These are phyloP conservation scores for Zosterops lateralis DNA, from an alignment of 2,113 vertebrate genomes.

Conservation along the genomic window DNA sequence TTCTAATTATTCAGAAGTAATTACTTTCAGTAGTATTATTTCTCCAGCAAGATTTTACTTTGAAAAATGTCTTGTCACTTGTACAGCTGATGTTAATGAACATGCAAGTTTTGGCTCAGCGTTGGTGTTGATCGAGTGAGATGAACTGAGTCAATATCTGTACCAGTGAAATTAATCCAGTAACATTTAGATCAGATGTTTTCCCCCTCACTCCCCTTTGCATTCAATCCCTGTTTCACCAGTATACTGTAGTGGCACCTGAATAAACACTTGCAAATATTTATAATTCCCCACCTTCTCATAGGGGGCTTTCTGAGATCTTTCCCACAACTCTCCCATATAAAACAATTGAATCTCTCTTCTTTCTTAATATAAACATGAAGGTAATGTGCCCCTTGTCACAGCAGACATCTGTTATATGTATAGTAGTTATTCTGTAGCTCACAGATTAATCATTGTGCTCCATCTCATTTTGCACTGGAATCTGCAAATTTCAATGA, in stretches of 20 bases:
- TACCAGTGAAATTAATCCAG: conserved; percentile 58
- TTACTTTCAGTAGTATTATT: conserved; percentile 22
- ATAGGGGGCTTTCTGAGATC: conserved; percentile 38
- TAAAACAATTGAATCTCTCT: conserved; percentile 57
- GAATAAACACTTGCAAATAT: conserved; percentile 71
- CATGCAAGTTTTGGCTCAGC: conserved; percentile 28
- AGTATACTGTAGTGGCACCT: conserved; percentile 68
- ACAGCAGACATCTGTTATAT: conserved; percentile 72
- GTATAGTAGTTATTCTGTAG: conserved; percentile 53
- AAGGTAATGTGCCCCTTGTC: conserved; percentile 77
- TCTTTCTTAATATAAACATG: conserved; percentile 71
- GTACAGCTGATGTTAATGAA: conserved; percentile 42
- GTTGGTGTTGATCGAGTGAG: conserved; percentile 40
- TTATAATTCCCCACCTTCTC: conserved; percentile 68
- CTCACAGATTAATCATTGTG: conserved; percentile 69
- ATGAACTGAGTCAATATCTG: conserved; percentile 50
- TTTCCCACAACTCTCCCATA: conserved; percentile 48
- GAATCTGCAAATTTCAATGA: conserved; percentile 62
- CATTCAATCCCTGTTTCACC: not conserved
- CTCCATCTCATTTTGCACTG: conserved; percentile 64
- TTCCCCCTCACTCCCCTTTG: not conserved
- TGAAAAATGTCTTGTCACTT: conserved; percentile 38
- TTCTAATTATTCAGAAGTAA: conserved; percentile 57
- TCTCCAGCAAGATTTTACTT: conserved; percentile 25
- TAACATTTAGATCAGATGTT: conserved; percentile 33